These are phyloP conservation scores for Loriculus beryllinus DNA, from an alignment of 2,797 vertebrate genomes.

Conservation along the genomic window DNA sequence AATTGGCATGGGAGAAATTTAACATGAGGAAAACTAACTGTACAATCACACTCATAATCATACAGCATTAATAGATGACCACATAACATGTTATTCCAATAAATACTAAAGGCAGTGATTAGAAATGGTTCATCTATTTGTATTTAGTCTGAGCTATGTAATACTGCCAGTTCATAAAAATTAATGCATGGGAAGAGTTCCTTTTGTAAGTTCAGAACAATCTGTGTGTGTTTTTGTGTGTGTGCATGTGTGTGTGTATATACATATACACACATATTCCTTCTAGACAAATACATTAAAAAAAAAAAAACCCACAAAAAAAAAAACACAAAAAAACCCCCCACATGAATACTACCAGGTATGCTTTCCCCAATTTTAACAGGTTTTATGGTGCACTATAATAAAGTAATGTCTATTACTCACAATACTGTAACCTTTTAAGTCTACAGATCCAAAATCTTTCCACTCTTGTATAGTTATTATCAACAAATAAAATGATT, in stretches of 20 bases:
- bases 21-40: neutral
- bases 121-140: neutral
- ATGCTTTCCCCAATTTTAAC: neutral
- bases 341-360: neutral
- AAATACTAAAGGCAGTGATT: neutral
- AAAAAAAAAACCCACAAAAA: neutral
- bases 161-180: neutral
- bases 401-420: neutral
- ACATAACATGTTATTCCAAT: neutral
- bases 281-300: neutral
- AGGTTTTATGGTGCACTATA: neutral
- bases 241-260: too few relatives aligned
- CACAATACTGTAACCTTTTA: neutral
- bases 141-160: neutral
- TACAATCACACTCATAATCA: neutral
- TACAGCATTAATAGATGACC: neutral
- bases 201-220: neutral
- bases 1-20: neutral
- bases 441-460: neutral
- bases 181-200: neutral
- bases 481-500: conserved; percentile 23
- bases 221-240: too few relatives aligned
- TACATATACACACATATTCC: neutral
- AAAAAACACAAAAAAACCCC: neutral
- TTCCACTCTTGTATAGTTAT: neutral